phyloP scores from a whole-genome alignment of 2,113 vertebrate genomes.

The Climacteris rufus region DNA sequence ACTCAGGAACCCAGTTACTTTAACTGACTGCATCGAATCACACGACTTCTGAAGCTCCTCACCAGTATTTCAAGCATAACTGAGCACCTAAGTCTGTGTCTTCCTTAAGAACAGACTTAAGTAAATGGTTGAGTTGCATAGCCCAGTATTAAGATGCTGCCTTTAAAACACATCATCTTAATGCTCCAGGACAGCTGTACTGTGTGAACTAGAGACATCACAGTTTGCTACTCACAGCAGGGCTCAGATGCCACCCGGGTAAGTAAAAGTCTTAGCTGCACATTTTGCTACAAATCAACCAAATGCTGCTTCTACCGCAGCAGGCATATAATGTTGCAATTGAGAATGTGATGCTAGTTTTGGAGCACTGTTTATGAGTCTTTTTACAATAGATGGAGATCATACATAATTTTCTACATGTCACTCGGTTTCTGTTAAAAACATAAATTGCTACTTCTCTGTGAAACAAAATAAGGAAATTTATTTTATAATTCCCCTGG shows the following conservation, averaged over 20 bases:
- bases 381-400: not conserved
- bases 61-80: not conserved
- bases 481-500: slow-evolving; percentile 10
- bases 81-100: not conserved
- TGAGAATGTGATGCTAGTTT: not conserved
- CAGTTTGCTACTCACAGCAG: not conserved
- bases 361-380: not conserved
- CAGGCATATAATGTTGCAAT: not conserved
- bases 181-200: not conserved
- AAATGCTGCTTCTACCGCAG: not conserved
- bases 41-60: not conserved
- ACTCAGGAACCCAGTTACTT: not conserved
- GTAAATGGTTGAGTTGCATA: not conserved
- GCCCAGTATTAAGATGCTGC: not conserved
- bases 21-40: not conserved
- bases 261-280: not conserved
- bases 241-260: not conserved
- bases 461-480: slow-evolving; percentile 12
- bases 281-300: not conserved
- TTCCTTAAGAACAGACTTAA: not conserved
- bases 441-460: slow-evolving; percentile 1
- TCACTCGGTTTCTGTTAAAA: not conserved
- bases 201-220: not conserved
- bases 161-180: not conserved
- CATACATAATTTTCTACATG: not conserved